These are phyloP conservation scores for Anguilla japonica DNA, from an alignment of 2,113 vertebrate genomes.

Conservation along the genomic window DNA sequence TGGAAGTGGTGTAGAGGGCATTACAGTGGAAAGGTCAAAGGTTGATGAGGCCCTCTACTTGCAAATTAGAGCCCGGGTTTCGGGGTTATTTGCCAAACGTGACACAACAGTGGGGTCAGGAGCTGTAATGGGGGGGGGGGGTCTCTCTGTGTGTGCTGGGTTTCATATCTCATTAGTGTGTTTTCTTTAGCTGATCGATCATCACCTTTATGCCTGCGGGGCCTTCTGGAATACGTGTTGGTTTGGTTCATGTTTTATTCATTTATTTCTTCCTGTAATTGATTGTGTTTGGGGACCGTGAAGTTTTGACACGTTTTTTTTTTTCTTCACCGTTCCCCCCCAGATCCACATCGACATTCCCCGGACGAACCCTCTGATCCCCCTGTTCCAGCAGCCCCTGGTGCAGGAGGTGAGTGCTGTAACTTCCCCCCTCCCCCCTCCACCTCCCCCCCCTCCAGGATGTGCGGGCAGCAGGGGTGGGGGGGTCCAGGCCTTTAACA, in stretches of 20 bases:
- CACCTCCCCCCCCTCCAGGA: background rate
- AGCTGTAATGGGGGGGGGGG: no score
- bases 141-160: no score
- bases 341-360: conserved; percentile 99
- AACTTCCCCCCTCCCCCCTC: background rate
- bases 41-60: no score
- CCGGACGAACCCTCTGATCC: conserved; percentile 96
- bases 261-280: background rate
- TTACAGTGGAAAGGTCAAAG: no score
- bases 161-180: no score
- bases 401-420: conserved; percentile 89
- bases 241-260: background rate
- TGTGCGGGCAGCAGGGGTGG: background rate
- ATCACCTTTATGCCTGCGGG: background rate
- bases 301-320: conserved; percentile 10
- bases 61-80: no score
- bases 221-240: no score
- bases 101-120: no score
- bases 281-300: background rate
- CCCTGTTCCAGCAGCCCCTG: conserved; percentile 91
- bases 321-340: conserved; percentile 37
- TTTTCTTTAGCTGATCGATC: no score
- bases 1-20: no score
- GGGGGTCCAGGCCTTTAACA: background rate
- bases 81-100: no score